Percentiles rank a stretch among this genome's conserved stretches.
Evolutionary conservation across 2,888 invertebrate species (phyloP).

Genomic region (Rotaria magnacalcarata): DNA sequence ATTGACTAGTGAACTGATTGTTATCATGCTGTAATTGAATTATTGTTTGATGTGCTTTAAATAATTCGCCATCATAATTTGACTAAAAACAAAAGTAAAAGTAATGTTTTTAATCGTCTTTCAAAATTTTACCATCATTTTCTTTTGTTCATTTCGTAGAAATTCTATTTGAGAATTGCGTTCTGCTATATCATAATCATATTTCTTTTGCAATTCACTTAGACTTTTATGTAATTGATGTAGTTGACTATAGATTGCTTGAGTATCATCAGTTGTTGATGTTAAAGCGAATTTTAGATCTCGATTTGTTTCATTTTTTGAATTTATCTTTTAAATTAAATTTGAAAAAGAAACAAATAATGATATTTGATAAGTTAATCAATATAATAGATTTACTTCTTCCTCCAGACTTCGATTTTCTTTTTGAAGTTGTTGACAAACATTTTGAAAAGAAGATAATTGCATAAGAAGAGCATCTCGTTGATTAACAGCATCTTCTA

Average conservation of each 20-base stretch:
- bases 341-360: not conserved
- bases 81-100: not conserved
- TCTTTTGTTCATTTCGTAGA: not conserved
- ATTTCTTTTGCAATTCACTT: conserved; percentile 3
- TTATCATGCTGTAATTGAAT: conserved; percentile 24
- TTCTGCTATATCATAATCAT: conserved; percentile 9
- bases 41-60: not conserved
- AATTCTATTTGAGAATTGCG: not conserved
- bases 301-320: not conserved
- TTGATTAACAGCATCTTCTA: not conserved
- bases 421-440: not conserved
- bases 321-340: not conserved
- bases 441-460: not conserved
- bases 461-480: not conserved
- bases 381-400: not conserved
- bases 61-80: not conserved
- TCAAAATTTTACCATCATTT: not conserved
- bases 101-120: too few species aligned
- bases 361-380: not conserved
- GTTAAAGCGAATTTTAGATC: not conserved
- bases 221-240: not conserved
- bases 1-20: not conserved
- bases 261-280: not conserved
- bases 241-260: not conserved
- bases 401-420: not conserved